Evolutionary conservation across 2,113 vertebrate species (phyloP), one percentile per base, ranked within the genome.

Genomic region (Hassar affinis): DNA sequence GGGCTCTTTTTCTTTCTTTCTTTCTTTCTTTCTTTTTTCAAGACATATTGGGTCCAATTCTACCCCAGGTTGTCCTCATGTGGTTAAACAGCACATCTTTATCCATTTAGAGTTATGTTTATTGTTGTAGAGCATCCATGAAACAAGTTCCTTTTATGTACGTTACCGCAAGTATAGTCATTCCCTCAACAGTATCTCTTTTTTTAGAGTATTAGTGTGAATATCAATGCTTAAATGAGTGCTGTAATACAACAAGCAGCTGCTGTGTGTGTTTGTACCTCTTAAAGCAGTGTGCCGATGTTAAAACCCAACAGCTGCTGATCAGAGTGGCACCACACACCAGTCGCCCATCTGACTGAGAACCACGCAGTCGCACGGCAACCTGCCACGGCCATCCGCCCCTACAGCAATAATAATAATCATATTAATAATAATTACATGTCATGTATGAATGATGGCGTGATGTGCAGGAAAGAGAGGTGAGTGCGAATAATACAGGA

Each of bases 381-480:
- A 95, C 96, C 91, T 99, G 98, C 98, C 98, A 99, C 0, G 98
- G 98, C 98, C 98, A 99, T 52, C 97, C 95, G 0, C 97, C 97
- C 88, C 98, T 99, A 51, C 49, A 51, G 6, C 6, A 42, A 42
- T 42, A 42, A 42, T 42, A 42, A 42, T 42, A 42, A 42, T 42
- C 2, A 42, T 42, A 42, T 3, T 42, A 42, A 42, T 42, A 42
- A 42, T 42, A 42, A 42, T 42, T n/a, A n/a, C n/a, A n/a, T n/a
- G n/a, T n/a, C n/a, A n/a, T n/a, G n/a, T n/a, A n/a, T n/a, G n/a
- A n/a, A n/a, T n/a, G n/a, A n/a, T n/a, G n/a, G 38, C 6, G 38
- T 42, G 6, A 42, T 6, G 6, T 42, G 38, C 38, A 42, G 38
- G 38, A 42, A 42, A 42, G 38, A 42, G 38, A 42, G 38, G 38